These are phyloP conservation scores for Nautilus pompilius DNA, from an alignment of 1,140 invertebrate species.

Conservation along the genomic window DNA sequence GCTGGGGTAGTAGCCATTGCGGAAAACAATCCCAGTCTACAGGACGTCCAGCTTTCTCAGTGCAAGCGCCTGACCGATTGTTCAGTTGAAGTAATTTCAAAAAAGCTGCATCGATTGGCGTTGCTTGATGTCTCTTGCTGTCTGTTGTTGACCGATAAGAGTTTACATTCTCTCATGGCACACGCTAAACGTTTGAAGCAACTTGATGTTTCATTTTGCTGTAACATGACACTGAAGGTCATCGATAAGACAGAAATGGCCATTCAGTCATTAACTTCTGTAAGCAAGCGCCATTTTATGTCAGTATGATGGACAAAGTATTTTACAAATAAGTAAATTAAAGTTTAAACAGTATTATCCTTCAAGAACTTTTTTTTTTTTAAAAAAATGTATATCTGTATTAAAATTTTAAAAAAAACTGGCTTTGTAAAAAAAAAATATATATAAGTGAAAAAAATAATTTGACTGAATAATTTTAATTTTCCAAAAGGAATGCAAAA, in stretches of 20 bases:
- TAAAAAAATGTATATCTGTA: too few species aligned
- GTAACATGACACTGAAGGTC: slow-evolving; percentile 57
- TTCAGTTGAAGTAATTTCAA: slow-evolving; percentile 62
- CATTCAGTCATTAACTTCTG: too few species aligned
- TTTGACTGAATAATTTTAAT: too few species aligned
- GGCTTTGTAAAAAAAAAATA: too few species aligned
- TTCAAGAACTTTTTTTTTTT: too few species aligned
- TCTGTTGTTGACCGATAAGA: slow-evolving; percentile 65
- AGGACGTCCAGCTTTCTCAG: slow-evolving; percentile 64
- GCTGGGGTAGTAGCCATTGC: slow-evolving; percentile 64
- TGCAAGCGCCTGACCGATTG: slow-evolving; percentile 64
- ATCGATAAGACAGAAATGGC: slow-evolving; percentile 41
- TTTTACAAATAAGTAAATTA: too few species aligned
- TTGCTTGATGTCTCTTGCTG: slow-evolving; percentile 67
- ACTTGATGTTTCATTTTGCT: slow-evolving; percentile 63
- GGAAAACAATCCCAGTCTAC: slow-evolving; percentile 66
- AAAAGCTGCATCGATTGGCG: slow-evolving; percentile 62
- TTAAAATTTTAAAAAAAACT: too few species aligned
- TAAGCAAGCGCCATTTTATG: too few species aligned
- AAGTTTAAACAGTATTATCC: too few species aligned
- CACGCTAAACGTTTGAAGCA: slow-evolving; percentile 62
- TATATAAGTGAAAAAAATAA: too few species aligned
- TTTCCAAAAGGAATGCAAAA: too few species aligned
- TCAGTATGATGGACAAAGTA: too few species aligned
- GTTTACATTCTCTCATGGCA: slow-evolving; percentile 60